These are phyloP conservation scores for Thecophora atra DNA, from an alignment of 2,888 invertebrate genomes.

Conservation along the genomic window DNA sequence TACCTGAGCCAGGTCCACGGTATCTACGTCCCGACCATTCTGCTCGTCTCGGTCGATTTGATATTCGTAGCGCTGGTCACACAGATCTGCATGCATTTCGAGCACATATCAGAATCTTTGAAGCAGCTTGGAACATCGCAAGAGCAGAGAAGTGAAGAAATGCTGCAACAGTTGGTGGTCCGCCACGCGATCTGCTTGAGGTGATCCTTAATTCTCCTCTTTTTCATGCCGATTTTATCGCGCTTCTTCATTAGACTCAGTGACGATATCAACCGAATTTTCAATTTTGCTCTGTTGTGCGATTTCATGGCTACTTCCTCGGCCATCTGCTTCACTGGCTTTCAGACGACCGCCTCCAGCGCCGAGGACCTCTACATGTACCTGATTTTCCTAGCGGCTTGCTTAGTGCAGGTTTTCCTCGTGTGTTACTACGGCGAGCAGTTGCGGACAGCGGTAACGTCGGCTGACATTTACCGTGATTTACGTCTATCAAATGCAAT, in stretches of 20 bases:
- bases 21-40: constrained; percentile 54
- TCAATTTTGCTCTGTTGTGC: constrained; percentile 56
- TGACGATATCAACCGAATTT: constrained; percentile 54
- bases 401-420: constrained; percentile 57
- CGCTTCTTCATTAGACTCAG: constrained; percentile 49
- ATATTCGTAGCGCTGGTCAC: constrained; percentile 55
- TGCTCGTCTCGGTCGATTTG: constrained; percentile 55
- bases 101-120: constrained; percentile 51
- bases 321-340: constrained; percentile 61
- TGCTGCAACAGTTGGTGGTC: constrained; percentile 47
- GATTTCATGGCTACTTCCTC: constrained; percentile 61
- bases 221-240: background rate
- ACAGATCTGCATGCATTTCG: constrained; percentile 59
- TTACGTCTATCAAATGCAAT: no score
- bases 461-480: background rate
- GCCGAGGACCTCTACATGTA: constrained; percentile 56
- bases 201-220: constrained; percentile 45
- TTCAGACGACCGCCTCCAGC: constrained; percentile 57
- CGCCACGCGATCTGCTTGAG: constrained; percentile 55
- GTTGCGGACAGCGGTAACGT: constrained; percentile 55
- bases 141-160: constrained; percentile 46
- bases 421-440: constrained; percentile 60
- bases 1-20: constrained; percentile 53
- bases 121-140: constrained; percentile 44
- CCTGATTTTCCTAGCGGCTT: constrained; percentile 56